Evolutionary conservation across 1,140 invertebrate species (phyloP), one percentile per base, ranked within the genome.

Genomic region (Subanguina moxae): DNA sequence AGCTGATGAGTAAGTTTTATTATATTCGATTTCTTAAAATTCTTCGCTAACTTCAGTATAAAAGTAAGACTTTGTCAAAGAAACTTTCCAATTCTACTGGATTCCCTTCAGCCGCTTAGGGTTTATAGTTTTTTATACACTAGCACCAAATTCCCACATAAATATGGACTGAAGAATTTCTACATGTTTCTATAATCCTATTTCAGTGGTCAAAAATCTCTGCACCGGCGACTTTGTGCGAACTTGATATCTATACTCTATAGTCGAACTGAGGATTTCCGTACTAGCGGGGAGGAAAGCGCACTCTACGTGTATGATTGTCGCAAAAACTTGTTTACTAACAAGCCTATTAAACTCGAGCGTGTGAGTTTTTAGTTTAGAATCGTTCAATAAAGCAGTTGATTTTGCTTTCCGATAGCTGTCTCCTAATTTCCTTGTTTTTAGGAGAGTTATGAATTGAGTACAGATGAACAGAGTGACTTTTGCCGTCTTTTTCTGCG

Each of bases 181-280:
- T n/a, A n/a, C n/a, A n/a, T n/a, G n/a, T n/a, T n/a, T n/a, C n/a
- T n/a, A n/a, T n/a, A n/a, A n/a, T n/a, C n/a, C n/a, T n/a, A 21
- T 45, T 61, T 61, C 17, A 61, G 58, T 45, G 58, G 58, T 15
- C 58, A 61, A 27, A 61, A 61, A 17, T 61, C 58, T 3, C 27
- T 61, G 3, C n/a, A 21, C 19, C 58, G 58, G 3, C n/a, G 27
- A 7, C 27, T 61, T 3, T 61, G 58, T 28, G 58, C 27, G 17
- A n/a, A 19, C 27, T 15, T 61, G 1, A 45, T 61, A 15, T 19
- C n/a, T 8, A 61, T 5, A 1, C n/a, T 61, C 17, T 45, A 61
- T 28, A n/a, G 19, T 17, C n/a, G 58, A 3, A 61, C 58, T 19
- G 28, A 45, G 15, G 15, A 30, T 61, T 61, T 61, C 27, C 48